Evolutionary conservation across 2,113 vertebrate species (phyloP).

Genomic region (Tyrannus savana): DNA sequence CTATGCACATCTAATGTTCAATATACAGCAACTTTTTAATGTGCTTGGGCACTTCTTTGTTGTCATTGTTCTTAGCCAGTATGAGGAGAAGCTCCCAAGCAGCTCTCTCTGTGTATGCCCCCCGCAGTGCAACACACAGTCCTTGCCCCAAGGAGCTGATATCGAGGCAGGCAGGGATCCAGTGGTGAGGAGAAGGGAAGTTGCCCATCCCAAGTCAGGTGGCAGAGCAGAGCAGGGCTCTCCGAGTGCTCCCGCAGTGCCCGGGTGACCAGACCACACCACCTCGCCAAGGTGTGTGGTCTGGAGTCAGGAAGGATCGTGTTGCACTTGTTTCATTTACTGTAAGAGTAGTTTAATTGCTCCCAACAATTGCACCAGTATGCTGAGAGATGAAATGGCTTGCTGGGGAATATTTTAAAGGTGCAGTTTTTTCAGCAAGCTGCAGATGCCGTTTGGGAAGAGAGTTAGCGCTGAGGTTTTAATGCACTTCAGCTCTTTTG

Average conservation of each 20-base stretch:
- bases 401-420: constrained; percentile 45
- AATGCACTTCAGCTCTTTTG: background rate
- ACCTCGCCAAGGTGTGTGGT: constrained; percentile 41
- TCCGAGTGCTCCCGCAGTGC: background rate
- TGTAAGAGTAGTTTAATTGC: constrained; percentile 51
- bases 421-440: background rate
- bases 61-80: background rate
- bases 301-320: background rate
- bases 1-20: background rate
- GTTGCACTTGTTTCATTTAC: constrained; percentile 43
- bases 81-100: background rate
- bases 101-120: background rate
- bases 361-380: constrained; percentile 18
- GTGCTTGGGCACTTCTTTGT: background rate
- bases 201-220: background rate
- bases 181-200: background rate
- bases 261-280: background rate
- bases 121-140: background rate
- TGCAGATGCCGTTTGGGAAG: background rate
- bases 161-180: background rate
- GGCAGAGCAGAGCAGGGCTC: background rate
- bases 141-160: background rate
- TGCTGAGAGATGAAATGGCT: constrained; percentile 13
- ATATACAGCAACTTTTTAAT: background rate
- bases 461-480: background rate